Evolutionary conservation across 2,888 invertebrate species (phyloP).

Genomic region (Pachydiplax longipennis): DNA sequence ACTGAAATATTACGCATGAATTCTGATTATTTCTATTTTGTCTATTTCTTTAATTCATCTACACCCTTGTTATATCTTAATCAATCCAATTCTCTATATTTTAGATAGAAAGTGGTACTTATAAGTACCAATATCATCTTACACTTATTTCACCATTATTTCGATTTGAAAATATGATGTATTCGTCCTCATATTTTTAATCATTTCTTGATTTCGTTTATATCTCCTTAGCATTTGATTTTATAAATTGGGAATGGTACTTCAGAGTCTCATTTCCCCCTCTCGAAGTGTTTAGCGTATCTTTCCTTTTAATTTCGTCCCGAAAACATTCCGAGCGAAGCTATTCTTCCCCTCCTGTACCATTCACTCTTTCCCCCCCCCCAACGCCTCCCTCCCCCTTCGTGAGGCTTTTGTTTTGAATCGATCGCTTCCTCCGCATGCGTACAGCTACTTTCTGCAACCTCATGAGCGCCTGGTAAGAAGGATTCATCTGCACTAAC

Average conservation of each 20-base stretch:
- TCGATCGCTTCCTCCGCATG: constrained; percentile 6
- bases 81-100: too few species aligned
- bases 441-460: neutral
- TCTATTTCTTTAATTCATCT: too few species aligned
- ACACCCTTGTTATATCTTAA: too few species aligned
- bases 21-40: too few species aligned
- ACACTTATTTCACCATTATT: too few species aligned
- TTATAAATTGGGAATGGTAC: neutral
- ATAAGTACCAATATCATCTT: too few species aligned
- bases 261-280: neutral
- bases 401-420: neutral
- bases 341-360: neutral
- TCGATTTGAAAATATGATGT: too few species aligned
- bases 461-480: constrained; percentile 5
- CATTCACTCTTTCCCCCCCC: neutral
- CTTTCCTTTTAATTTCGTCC: neutral
- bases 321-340: neutral
- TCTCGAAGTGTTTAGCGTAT: neutral
- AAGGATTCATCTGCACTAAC: constrained; percentile 30
- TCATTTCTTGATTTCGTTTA: neutral
- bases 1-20: too few species aligned
- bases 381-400: neutral
- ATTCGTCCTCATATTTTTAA: neutral
- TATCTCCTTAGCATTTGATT: neutral
- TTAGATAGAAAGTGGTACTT: too few species aligned